phyloP scores from a whole-genome alignment of 2,888 invertebrate genomes.

The Drosophila paranaensis region DNA sequence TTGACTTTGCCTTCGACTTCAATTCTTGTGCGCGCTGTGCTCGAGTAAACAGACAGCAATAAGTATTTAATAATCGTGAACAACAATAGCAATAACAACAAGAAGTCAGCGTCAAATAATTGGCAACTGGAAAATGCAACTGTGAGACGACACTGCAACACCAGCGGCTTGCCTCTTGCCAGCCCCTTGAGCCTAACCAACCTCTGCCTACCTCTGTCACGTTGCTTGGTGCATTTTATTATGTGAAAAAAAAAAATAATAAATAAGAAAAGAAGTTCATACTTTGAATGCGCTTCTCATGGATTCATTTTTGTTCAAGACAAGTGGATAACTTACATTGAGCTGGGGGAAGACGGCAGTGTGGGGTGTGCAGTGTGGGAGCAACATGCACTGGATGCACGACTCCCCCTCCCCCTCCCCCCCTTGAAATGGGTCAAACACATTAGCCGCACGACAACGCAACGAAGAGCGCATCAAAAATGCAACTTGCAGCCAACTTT shows the following conservation, averaged over 20 bases:
- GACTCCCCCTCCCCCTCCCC: conserved; percentile 43
- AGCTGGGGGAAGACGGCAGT: neutral
- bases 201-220: conserved; percentile 4
- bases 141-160: conserved; percentile 33
- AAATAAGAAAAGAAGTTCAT: conserved; percentile 64
- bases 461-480: conserved; percentile 64
- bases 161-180: neutral
- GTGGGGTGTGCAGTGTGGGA: conserved; percentile 48
- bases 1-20: conserved; percentile 41
- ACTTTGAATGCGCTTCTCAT: conserved; percentile 73
- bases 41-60: conserved; percentile 56
- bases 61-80: conserved; percentile 70
- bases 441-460: conserved; percentile 58
- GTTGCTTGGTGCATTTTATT: conserved; percentile 66
- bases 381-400: conserved; percentile 36
- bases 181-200: neutral
- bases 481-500: conserved; percentile 66
- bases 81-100: conserved; percentile 44
- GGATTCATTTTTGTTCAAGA: conserved; percentile 54
- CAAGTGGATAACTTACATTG: conserved; percentile 38
- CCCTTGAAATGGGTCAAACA: conserved; percentile 69
- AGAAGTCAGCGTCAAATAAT: conserved; percentile 46
- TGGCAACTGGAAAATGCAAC: conserved; percentile 53
- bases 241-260: conserved; percentile 62
- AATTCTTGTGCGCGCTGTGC: conserved; percentile 71